Percentiles rank a stretch among this genome's conserved stretches.
These are phyloP conservation scores for Stichopus chloronotus DNA, from an alignment of 35 echinoderm and acorn worm species.

Conservation along the genomic window DNA sequence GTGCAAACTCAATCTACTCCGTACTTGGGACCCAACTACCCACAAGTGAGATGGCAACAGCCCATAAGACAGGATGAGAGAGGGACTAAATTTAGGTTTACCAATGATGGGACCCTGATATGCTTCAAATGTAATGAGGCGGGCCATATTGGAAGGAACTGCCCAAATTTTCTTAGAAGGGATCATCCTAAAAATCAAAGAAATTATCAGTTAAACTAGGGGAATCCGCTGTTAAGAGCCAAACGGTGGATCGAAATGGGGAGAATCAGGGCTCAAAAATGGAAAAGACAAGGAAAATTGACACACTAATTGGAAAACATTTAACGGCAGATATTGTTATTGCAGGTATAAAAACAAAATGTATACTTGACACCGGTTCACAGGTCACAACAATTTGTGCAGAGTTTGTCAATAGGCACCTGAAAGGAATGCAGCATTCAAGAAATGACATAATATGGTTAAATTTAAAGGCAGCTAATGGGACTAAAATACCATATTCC, in stretches of 20 bases:
- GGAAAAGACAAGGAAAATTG: background rate
- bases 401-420: background rate
- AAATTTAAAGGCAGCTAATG: constrained; percentile 29
- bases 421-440: background rate
- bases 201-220: constrained; percentile 28
- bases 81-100: background rate
- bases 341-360: constrained; percentile 43
- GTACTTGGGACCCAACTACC: too few species aligned
- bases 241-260: background rate
- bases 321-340: constrained; percentile 1
- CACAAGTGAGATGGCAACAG: background rate
- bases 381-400: constrained; percentile 34
- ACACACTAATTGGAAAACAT: constrained; percentile 26
- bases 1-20: too few species aligned
- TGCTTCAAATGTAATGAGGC: constrained; percentile 15
- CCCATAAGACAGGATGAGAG: background rate
- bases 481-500: background rate
- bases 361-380: constrained; percentile 41
- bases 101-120: background rate
- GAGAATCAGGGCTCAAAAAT: background rate
- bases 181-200: background rate
- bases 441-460: constrained; percentile 32
- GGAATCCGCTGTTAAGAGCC: constrained; percentile 49
- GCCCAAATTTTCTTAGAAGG: background rate
- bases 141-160: constrained; percentile 17